phyloP scores from a whole-genome alignment of 1,140 invertebrate genomes.

The Euura lappo region DNA sequence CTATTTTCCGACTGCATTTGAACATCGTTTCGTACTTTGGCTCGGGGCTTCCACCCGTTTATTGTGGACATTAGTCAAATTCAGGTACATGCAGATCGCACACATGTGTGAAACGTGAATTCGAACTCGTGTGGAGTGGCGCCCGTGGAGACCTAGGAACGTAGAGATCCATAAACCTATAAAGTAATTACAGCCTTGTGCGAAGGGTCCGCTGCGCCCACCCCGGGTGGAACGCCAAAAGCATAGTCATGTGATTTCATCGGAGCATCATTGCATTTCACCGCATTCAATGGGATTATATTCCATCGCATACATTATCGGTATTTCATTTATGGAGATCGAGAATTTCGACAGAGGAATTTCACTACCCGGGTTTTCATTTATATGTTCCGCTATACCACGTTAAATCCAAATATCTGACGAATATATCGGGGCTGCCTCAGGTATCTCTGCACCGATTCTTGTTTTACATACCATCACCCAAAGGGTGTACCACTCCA shows the following conservation, averaged over 20 bases:
- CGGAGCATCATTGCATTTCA: slow-evolving; percentile 26
- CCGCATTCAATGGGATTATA: slow-evolving; percentile 39
- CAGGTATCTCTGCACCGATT: slow-evolving; percentile 3
- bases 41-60: too few relatives aligned
- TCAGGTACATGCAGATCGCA: too few relatives aligned
- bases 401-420: slow-evolving; percentile 35
- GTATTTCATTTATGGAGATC: slow-evolving; percentile 26
- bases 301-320: slow-evolving; percentile 43
- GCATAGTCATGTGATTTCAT: slow-evolving; percentile 16
- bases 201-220: neutral
- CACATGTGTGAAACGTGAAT: too few relatives aligned
- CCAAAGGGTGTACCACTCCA: too few relatives aligned
- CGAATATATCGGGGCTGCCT: slow-evolving; percentile 33
- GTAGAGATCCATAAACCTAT: slow-evolving; percentile 37
- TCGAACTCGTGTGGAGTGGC: neutral
- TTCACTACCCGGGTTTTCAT: slow-evolving; percentile 21
- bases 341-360: slow-evolving; percentile 15
- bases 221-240: neutral
- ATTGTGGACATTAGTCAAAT: too few relatives aligned
- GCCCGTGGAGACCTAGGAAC: neutral
- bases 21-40: too few relatives aligned
- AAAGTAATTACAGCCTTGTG: slow-evolving; percentile 44
- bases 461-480: too few relatives aligned
- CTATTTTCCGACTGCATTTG: too few relatives aligned
- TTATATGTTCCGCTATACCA: slow-evolving; percentile 30